A percentile compares a stretch with the other conserved stretches of the same genome.
These are phyloP conservation scores for Metopolophium dirhodum DNA, from an alignment of 1,140 invertebrate genomes.

Conservation along the genomic window DNA sequence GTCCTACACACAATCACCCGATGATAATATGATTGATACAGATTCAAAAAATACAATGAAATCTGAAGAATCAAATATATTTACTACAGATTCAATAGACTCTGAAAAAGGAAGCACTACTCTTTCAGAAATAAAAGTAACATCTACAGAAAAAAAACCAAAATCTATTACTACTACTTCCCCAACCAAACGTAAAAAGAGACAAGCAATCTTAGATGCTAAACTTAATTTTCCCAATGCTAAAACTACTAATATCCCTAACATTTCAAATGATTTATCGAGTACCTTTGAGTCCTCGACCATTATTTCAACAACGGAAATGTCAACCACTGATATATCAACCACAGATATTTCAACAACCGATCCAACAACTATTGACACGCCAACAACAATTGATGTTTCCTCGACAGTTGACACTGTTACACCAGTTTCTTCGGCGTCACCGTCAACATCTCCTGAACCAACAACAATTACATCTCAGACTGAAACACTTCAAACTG, in stretches of 20 bases:
- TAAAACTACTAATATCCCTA: background rate
- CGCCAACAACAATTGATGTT: conserved; percentile 13
- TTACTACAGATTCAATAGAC: background rate
- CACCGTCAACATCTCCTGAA: background rate
- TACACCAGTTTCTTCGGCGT: background rate
- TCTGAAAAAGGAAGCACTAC: conserved; percentile 20
- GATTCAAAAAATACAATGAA: background rate
- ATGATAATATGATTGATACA: conserved; percentile 25
- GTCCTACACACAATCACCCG: conserved; percentile 48
- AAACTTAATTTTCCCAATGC: background rate
- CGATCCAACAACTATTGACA: background rate
- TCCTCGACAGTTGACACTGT: background rate
- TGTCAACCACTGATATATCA: background rate
- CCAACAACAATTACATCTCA: background rate
- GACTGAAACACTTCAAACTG: background rate
- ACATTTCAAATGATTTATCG: background rate
- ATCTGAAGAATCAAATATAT: background rate
- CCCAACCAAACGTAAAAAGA: background rate
- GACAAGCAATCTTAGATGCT: background rate
- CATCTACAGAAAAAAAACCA: background rate
- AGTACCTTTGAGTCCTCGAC: background rate
- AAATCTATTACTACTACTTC: background rate
- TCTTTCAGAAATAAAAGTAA: background rate
- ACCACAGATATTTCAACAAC: conserved; percentile 3
- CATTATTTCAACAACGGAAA: background rate